phyloP scores from a whole-genome alignment of 2,113 vertebrate species.

The Entosphenus tridentatus region DNA sequence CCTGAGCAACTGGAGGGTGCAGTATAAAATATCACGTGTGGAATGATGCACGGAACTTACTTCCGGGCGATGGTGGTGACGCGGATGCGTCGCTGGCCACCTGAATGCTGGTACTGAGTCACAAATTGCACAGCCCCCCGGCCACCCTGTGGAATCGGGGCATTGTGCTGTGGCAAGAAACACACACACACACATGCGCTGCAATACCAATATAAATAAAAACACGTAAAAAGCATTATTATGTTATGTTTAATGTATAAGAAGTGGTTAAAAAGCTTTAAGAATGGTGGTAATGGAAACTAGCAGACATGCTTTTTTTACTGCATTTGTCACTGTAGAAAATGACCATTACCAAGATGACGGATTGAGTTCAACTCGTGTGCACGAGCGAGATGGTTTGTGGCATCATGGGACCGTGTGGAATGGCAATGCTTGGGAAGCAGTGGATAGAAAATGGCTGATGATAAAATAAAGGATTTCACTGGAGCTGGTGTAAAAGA shows the following conservation, averaged over 20 bases:
- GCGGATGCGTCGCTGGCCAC: conserved; percentile 54
- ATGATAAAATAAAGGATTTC: too few species aligned
- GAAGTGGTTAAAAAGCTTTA: too few species aligned
- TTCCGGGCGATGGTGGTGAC: conserved; percentile 81
- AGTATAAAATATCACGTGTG: not conserved
- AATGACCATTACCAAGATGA: too few species aligned
- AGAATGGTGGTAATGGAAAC: too few species aligned
- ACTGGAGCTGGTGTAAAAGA: too few species aligned
- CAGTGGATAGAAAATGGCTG: too few species aligned
- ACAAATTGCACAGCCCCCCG: conserved; percentile 77
- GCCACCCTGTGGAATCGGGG: conserved; percentile 70
- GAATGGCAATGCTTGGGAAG: too few species aligned
- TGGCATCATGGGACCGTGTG: too few species aligned
- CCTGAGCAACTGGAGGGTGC: not conserved
- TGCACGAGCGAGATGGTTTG: too few species aligned
- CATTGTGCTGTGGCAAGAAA: conserved; percentile 43
- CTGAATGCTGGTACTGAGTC: conserved; percentile 84
- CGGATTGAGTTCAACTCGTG: too few species aligned
- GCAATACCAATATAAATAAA: not conserved
- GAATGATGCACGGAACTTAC: conserved; percentile 24
- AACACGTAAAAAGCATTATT: not conserved
- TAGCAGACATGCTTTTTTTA: too few species aligned
- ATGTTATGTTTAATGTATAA: not conserved
- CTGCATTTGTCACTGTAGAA: too few species aligned
- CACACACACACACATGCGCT: conserved; percentile 8